Evolutionary conservation across 2,797 vertebrate genomes (phyloP).

Genomic region (Pempheris klunzingeri): DNA sequence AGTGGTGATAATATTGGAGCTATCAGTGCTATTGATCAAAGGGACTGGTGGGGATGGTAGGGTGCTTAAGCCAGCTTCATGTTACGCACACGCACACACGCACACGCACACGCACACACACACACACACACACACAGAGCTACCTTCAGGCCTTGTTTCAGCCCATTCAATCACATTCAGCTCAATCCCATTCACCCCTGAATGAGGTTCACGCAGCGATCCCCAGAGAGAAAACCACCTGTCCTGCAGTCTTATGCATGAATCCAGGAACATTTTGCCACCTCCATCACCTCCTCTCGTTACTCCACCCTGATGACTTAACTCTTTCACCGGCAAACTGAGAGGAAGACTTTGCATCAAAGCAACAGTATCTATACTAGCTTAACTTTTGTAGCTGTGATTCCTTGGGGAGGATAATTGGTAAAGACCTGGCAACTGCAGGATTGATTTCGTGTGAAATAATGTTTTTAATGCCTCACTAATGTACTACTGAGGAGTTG

Average conservation of each 20-base stretch:
- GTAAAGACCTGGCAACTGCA: conserved; percentile 15
- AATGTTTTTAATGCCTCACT: conserved; percentile 46
- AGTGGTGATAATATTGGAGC: conserved; percentile 54
- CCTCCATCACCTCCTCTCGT: conserved; percentile 53
- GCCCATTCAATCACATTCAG: conserved; percentile 69
- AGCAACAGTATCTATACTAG: background rate
- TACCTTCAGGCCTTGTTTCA: conserved; percentile 61
- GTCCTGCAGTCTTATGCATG: conserved; percentile 66
- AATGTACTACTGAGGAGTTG: conserved; percentile 48
- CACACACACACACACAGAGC: conserved; percentile 26
- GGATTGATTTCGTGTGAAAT: conserved; percentile 56
- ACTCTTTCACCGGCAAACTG: conserved; percentile 46
- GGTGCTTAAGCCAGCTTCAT: conserved; percentile 51
- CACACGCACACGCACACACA: conserved; percentile 10
- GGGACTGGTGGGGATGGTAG: conserved; percentile 25
- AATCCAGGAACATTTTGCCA: conserved; percentile 64
- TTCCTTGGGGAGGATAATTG: conserved; percentile 5
- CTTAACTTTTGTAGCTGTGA: conserved; percentile 11
- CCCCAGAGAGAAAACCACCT: conserved; percentile 66
- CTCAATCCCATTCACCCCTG: conserved; percentile 61
- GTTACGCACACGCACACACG: conserved; percentile 15
- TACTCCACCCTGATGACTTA: conserved; percentile 57
- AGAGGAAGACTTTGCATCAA: conserved; percentile 15
- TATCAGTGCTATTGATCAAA: conserved; percentile 69
- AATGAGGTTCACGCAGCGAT: conserved; percentile 61